Conservation (phyloP, 1,140 invertebrate genomes). For the Bombus vancouverensis region DNA sequence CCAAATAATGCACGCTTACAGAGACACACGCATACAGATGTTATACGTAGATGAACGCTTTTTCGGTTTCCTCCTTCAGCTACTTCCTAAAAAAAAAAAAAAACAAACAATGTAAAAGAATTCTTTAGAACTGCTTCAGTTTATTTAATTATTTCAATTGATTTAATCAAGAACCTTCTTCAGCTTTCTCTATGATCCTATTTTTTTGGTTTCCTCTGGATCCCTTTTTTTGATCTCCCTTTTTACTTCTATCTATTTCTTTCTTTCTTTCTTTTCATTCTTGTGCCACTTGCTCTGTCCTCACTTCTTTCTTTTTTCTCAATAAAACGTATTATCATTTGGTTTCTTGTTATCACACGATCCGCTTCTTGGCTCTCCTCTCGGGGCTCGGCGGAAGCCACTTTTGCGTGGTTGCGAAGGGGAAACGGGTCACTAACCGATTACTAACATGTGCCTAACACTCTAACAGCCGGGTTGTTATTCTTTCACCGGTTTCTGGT, state of each 20-base stretch:
- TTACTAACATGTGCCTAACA: slow-evolving; percentile 80
- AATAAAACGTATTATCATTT: slow-evolving; percentile 40
- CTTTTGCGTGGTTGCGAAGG: slow-evolving; percentile 76
- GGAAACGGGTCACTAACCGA: slow-evolving; percentile 70
- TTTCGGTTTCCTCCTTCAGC: not conserved
- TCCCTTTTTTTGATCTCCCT: too few relatives aligned
- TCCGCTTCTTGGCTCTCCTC: slow-evolving; percentile 81
- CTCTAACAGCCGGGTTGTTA: slow-evolving; percentile 48
- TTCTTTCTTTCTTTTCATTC: not conserved
- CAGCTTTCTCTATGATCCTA: not conserved
- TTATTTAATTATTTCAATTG: not conserved
- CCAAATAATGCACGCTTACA: not conserved
- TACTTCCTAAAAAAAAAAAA: not conserved
- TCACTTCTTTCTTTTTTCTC: slow-evolving; percentile 53
- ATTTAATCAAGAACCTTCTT: too few relatives aligned
- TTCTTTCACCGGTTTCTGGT: slow-evolving; percentile 37
- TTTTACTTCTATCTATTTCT: not conserved
- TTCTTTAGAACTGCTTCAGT: too few relatives aligned
- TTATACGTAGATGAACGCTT: slow-evolving; percentile 7
- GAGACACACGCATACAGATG: slow-evolving; percentile 17
- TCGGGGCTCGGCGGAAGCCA: slow-evolving; percentile 83
- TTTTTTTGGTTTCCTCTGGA: not conserved
- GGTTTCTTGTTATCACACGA: slow-evolving; percentile 52
- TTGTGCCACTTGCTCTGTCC: slow-evolving; percentile 37
- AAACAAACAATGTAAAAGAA: too few relatives aligned